Percentiles rank a stretch among this genome's conserved stretches.
These are phyloP conservation scores for Drosophila sproati DNA, from an alignment of 1,140 invertebrate species.

Conservation along the genomic window DNA sequence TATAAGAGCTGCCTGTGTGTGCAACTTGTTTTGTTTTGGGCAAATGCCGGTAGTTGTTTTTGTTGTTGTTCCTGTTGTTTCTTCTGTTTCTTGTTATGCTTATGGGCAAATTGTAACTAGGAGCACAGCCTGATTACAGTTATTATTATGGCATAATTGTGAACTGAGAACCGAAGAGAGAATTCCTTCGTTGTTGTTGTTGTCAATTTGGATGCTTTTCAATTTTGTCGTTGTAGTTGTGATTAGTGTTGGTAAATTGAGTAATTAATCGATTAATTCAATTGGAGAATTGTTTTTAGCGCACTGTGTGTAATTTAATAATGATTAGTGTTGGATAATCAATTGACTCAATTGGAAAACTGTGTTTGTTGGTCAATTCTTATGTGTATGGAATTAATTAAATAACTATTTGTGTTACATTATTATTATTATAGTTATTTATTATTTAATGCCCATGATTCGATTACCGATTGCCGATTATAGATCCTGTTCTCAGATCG, in stretches of 20 bases:
- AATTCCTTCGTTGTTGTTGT: constrained; percentile 4
- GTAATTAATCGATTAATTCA: neutral
- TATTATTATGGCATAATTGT: constrained; percentile 75
- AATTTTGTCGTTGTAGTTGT: constrained; percentile 1
- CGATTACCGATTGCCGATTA: too few relatives aligned
- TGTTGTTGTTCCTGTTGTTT: constrained; percentile 19
- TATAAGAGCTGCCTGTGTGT: constrained; percentile 41
- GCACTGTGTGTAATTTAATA: too few relatives aligned
- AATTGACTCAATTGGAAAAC: too few relatives aligned
- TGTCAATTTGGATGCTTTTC: constrained; percentile 11
- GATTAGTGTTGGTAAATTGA: constrained; percentile 14
- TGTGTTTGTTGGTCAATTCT: too few relatives aligned
- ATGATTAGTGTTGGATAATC: too few relatives aligned
- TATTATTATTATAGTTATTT: neutral
- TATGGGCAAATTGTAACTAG: constrained; percentile 30
- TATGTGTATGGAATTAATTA: too few relatives aligned
- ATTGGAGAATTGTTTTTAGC: too few relatives aligned
- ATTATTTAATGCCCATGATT: neutral
- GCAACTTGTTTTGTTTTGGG: constrained; percentile 57
- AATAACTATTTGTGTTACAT: too few relatives aligned
- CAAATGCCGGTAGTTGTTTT: constrained; percentile 55
- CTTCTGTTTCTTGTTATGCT: constrained; percentile 24
- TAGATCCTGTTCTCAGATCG: too few relatives aligned
- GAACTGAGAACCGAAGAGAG: constrained; percentile 19
- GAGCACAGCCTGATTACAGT: constrained; percentile 63